Conservation (phyloP, 1,140 invertebrate genomes). For the Asbolus verrucosus region DNA sequence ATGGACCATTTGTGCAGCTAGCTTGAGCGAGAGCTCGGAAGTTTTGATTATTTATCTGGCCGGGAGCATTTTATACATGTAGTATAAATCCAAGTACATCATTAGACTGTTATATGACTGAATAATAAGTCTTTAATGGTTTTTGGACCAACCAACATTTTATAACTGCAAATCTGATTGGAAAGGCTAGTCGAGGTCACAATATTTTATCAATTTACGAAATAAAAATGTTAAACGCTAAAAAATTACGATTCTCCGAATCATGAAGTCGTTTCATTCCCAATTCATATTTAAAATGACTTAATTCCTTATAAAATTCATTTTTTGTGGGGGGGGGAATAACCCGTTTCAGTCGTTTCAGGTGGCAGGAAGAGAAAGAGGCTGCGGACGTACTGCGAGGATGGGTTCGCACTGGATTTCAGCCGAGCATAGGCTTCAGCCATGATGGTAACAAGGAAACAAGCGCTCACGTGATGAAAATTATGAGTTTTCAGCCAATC, state of each 20-base stretch:
- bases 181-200: slow-evolving; percentile 41
- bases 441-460: slow-evolving; percentile 61
- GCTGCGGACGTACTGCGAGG: slow-evolving; percentile 47
- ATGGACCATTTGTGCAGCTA: slow-evolving; percentile 37
- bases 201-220: not conserved
- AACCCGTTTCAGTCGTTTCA: slow-evolving; percentile 1
- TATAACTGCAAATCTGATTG: slow-evolving; percentile 48
- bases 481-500: slow-evolving; percentile 57
- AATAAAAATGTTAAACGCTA: not conserved
- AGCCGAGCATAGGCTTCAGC: slow-evolving; percentile 48
- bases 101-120: slow-evolving; percentile 52
- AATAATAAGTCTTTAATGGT: slow-evolving; percentile 52
- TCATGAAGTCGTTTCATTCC: not conserved
- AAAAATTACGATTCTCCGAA: not conserved
- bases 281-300: slow-evolving; percentile 20
- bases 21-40: not conserved
- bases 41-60: slow-evolving; percentile 8
- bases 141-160: slow-evolving; percentile 53
- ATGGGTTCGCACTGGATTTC: slow-evolving; percentile 13
- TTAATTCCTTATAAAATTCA: slow-evolving; percentile 6
- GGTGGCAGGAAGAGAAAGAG: slow-evolving; percentile 36
- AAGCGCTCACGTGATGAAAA: slow-evolving; percentile 56
- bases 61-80: slow-evolving; percentile 48
- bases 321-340: not conserved
- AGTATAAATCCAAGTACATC: slow-evolving; percentile 54